These are phyloP conservation scores for Periplaneta americana DNA, from an alignment of 1,140 invertebrate genomes.

Conservation along the genomic window DNA sequence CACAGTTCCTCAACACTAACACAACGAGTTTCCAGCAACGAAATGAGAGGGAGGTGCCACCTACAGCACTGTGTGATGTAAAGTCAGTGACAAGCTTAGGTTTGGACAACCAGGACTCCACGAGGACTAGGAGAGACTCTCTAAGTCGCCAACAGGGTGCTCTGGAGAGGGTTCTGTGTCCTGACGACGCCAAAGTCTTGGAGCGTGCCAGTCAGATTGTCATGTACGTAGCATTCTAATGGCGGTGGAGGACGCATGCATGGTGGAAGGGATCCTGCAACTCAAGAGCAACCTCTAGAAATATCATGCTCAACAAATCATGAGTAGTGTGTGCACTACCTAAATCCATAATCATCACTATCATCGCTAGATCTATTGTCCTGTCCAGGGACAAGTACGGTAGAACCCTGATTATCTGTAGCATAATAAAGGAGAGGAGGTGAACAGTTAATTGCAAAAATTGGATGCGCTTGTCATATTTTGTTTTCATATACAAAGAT, in stretches of 20 bases:
- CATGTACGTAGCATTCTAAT: conserved; percentile 61
- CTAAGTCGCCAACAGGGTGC: conserved; percentile 3
- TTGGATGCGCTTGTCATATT: no score
- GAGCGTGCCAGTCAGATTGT: conserved; percentile 78
- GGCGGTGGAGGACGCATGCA: neutral
- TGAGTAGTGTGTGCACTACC: no score
- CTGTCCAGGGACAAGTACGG: no score
- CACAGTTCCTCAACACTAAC: conserved; percentile 33
- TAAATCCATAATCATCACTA: no score
- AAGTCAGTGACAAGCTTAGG: conserved; percentile 35
- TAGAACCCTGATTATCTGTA: no score
- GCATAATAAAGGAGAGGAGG: no score
- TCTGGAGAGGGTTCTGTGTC: conserved; percentile 24
- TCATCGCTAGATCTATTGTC: no score
- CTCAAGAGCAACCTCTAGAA: neutral
- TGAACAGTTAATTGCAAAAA: no score
- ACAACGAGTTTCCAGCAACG: conserved; percentile 18
- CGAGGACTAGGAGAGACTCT: conserved; percentile 8
- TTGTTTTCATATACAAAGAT: no score
- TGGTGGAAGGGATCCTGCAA: neutral
- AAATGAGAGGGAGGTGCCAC: conserved; percentile 42
- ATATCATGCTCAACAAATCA: no score
- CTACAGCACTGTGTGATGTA: conserved; percentile 26
- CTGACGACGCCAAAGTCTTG: conserved; percentile 70
- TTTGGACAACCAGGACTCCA: conserved; percentile 34